Evolutionary conservation across 2,888 invertebrate genomes (phyloP).

Genomic region (Mythimna loreyi): DNA sequence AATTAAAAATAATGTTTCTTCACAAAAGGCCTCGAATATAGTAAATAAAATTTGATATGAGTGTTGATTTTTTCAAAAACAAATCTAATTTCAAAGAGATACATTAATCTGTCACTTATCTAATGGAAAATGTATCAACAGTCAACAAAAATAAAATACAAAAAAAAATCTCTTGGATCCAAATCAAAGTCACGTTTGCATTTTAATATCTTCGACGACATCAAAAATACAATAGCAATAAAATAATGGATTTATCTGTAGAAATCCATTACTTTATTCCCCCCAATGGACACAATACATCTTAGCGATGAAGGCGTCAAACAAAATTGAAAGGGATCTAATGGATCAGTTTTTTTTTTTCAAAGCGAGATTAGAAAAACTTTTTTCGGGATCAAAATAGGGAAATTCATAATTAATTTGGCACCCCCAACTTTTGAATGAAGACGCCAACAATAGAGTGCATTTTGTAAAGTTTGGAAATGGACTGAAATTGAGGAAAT

Average conservation of each 20-base stretch:
- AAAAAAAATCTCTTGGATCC: background rate
- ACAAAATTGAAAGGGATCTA: slow-evolving; percentile 73
- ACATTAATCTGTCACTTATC: background rate
- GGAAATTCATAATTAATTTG: slow-evolving; percentile 74
- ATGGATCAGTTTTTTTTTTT: slow-evolving; percentile 71
- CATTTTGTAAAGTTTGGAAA: slow-evolving; percentile 47
- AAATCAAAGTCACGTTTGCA: slow-evolving; percentile 21
- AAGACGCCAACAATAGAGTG: slow-evolving; percentile 49
- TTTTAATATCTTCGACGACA: slow-evolving; percentile 18
- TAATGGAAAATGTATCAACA: slow-evolving; percentile 13
- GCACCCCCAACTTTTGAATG: slow-evolving; percentile 62
- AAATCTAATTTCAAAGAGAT: background rate
- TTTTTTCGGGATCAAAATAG: slow-evolving; percentile 65
- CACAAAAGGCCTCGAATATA: background rate
- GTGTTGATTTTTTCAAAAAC: background rate
- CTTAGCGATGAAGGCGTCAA: slow-evolving; percentile 66
- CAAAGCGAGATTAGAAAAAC: slow-evolving; percentile 71
- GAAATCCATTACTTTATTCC: slow-evolving; percentile 63
- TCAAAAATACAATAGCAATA: slow-evolving; percentile 57
- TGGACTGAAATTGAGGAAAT: slow-evolving; percentile 33
- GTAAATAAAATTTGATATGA: background rate
- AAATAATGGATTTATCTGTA: slow-evolving; percentile 61
- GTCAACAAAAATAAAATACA: background rate
- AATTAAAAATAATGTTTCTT: background rate
- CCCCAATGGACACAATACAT: slow-evolving; percentile 65